Percentiles rank a stretch among this genome's conserved stretches.
These are phyloP conservation scores for Dasypus novemcinctus DNA, from an alignment of 2,113 vertebrate genomes.

Conservation along the genomic window DNA sequence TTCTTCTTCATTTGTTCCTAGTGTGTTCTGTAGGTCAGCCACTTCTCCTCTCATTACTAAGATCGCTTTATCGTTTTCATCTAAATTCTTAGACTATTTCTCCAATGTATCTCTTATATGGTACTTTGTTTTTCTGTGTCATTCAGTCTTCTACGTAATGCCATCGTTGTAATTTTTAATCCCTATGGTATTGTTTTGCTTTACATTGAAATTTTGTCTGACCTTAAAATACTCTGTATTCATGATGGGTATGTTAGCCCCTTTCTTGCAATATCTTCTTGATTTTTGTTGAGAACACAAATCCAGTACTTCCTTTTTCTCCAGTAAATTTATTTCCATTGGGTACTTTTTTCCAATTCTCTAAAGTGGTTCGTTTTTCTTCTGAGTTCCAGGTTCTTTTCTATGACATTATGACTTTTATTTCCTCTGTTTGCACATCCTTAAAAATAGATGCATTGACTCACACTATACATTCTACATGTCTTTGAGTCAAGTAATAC, in stretches of 20 bases:
- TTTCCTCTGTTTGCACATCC: neutral
- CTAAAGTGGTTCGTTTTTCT: neutral
- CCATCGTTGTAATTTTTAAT: slow-evolving; percentile 16
- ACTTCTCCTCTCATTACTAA: neutral
- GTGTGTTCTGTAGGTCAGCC: neutral
- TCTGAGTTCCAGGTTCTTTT: neutral
- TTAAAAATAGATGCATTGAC: neutral
- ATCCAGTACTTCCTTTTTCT: neutral
- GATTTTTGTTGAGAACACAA: neutral
- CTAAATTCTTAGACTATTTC: neutral
- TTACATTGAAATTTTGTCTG: neutral
- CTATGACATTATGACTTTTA: neutral
- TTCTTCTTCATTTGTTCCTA: neutral
- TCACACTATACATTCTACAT: neutral
- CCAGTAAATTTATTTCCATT: neutral
- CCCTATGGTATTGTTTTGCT: neutral
- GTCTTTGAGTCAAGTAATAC: neutral
- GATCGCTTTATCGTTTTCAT: neutral
- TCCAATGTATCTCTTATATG: neutral
- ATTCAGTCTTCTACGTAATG: neutral
- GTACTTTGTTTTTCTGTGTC: neutral
- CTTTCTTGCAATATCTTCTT: neutral
- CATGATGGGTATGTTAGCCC: neutral
- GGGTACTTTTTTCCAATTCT: neutral
- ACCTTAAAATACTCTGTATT: slow-evolving; percentile 5